Base-by-base conservation (phyloP, 2,888 invertebrate genomes). In the Sinopyrophorus schimmeli region DNA sequence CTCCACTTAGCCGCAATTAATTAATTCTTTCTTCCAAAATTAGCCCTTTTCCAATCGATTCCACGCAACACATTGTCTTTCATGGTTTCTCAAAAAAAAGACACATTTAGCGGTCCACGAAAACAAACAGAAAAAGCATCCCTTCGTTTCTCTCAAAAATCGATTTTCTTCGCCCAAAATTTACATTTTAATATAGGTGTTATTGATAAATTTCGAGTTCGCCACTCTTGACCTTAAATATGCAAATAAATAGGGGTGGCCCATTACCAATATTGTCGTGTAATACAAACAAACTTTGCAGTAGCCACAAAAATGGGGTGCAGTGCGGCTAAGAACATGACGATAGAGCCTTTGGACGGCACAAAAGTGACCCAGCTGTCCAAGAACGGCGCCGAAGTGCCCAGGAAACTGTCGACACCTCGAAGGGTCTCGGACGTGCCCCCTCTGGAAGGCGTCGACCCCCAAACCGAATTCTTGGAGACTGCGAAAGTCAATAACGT, bases 271-370 rank as follows among this genome's bases (percentile, higher is more conserved):
- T 12, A 11, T 31, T 16, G 21, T 16, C 12, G 21, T 12, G 2
- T 34, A 28, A 21, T 12, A 27, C 41, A n/a, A 27, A 46, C 17
- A 37, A 18, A 14, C 11, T 31, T 27, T 35, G 5, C 21, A 42
- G 37, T 30, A 10, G 16, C 9, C 10, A 10, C 14, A 14, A 38
- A 39, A 23, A 72, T 72, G 72, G 72, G 71, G 44, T 72, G 72
- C 51, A 71, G 67, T 51, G 70, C 70, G 17, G 66, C 71, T 5
- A 72, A 71, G 54, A 72, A 71, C 54, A 34, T 70, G 26, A 65
- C 68, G 10, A 64, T 71, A 7, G 70, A 71, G 56, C 67, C 67
- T 24, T 47, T 69, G 16, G 67, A 71, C 37, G 63, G 61, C 15
- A 59, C 58, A 10, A 58, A 55, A 42, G 55, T 58, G 2, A 56